phyloP scores from a whole-genome alignment of 2,113 vertebrate species.

The Galeopterus variegatus region DNA sequence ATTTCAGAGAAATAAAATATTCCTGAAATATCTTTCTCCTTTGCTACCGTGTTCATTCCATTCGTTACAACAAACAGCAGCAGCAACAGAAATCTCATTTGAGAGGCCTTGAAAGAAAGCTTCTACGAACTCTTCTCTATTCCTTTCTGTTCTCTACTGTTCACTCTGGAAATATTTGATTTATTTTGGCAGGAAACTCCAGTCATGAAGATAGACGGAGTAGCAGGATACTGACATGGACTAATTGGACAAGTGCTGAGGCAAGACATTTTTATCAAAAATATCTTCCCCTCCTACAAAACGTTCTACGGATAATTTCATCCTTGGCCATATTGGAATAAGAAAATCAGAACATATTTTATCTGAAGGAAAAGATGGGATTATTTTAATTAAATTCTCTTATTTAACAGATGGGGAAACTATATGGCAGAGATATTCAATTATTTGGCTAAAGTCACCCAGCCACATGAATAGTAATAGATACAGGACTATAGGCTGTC shows the following conservation, averaged over 20 bases:
- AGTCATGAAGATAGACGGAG: not conserved
- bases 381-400: not conserved
- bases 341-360: not conserved
- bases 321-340: not conserved
- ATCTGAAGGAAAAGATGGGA: not conserved
- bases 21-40: not conserved
- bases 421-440: not conserved
- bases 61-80: not conserved
- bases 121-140: not conserved
- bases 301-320: not conserved
- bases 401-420: not conserved
- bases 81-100: not conserved
- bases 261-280: not conserved
- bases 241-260: not conserved
- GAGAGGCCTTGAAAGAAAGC: not conserved
- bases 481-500: not conserved
- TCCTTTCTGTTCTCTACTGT: not conserved
- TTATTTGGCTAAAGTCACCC: not conserved
- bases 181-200: not conserved
- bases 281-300: not conserved
- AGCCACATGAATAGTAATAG: not conserved
- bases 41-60: not conserved
- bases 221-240: not conserved
- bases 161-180: not conserved
- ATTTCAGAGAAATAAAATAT: constrained; percentile 14